Base-by-base conservation (phyloP, 2,888 invertebrate species). In the Polyploca ridens region DNA sequence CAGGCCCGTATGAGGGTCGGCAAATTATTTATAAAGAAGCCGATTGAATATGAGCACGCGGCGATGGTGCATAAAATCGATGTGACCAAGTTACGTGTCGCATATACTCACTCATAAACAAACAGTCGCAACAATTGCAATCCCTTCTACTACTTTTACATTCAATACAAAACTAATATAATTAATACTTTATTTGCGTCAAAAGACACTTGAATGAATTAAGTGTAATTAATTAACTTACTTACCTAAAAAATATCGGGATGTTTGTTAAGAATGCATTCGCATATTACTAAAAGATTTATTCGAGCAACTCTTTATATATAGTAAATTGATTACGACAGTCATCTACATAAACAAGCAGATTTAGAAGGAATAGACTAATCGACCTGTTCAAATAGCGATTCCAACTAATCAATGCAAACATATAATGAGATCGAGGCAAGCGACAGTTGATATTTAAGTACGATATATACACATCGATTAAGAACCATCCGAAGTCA, bases 361-460 rank as follows among this genome's bases (percentile, higher is more conserved):
- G 13, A 41, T 41, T 13, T 41, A 41, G 41, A 13, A 13, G 38
- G 10, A 10, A 82, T 79, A 83, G 80, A 83, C 78, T 70, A 76
- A 70, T 76, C 69, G 83, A 89, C 89, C 90, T 89, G 89, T 90
- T 89, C 80, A 81, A 81, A 86, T 84, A 82, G 84, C 86, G 79
- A 85, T 82, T 79, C 81, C 80, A 78, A 82, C 79, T 83, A 86
- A 89, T 89, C 87, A 41, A 13, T 41, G 13, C 41, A 6, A 38
- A 41, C 5, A 35, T 81, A 84, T 88, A 87, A 85, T 86, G 83
- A 79, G 79, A 85, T 83, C 79, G 82, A 82, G 82, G 81, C 77
- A 79, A 77, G 44, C 44, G 14, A 76, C 81, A 79, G 81, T 78
- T 82, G 82, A 77, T 82, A 80, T 83, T 85, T 82, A 77, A 76